Percentiles rank a stretch among this genome's conserved stretches.
Evolutionary conservation across 2,888 invertebrate genomes (phyloP).

Genomic region (Rotaria sp.): DNA sequence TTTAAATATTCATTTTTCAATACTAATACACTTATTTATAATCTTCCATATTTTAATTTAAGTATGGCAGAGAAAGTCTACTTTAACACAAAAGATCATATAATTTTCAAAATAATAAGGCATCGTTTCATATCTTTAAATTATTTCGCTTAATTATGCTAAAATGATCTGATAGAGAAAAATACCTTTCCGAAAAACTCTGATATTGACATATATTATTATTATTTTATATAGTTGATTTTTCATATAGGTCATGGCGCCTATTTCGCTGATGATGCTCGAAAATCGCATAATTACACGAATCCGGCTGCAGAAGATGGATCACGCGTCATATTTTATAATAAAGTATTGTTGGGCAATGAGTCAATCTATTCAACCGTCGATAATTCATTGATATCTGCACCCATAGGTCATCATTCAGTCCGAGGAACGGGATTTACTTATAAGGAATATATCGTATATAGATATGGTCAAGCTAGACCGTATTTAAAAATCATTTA

Average conservation of each 20-base stretch:
- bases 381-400: background rate
- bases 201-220: no score
- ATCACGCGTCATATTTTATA: background rate
- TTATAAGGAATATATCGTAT: background rate
- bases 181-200: no score
- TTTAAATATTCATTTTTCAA: no score
- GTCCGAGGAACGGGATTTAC: background rate
- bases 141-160: no score
- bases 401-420: background rate
- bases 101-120: no score
- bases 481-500: background rate
- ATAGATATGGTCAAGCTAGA: background rate
- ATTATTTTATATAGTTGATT: no score
- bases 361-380: background rate
- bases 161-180: no score
- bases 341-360: background rate
- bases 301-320: background rate
- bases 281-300: background rate
- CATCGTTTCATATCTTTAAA: no score
- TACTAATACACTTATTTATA: no score
- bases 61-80: no score
- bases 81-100: no score
- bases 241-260: background rate
- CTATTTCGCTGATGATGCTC: constrained; percentile 1
- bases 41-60: no score